A percentile compares a stretch with the other conserved stretches of the same genome.
phyloP scores from a whole-genome alignment of 1,140 invertebrate species.

The Drosophila ercepeae region DNA sequence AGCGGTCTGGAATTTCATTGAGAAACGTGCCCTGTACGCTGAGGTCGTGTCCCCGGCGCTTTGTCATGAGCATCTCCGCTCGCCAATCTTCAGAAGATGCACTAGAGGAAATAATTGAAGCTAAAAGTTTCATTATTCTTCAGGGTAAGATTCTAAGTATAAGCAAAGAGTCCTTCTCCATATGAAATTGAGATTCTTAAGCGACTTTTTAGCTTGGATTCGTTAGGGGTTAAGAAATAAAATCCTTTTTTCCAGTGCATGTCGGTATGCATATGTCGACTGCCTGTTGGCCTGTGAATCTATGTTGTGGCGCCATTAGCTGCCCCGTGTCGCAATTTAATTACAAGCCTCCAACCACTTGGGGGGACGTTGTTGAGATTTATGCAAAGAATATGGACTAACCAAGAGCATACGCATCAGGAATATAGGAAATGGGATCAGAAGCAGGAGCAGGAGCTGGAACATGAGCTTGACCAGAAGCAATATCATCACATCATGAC shows the following conservation, averaged over 20 bases:
- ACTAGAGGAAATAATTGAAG: slow-evolving; percentile 2
- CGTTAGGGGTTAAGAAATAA: too few relatives aligned
- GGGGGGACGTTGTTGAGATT: slow-evolving; percentile 56
- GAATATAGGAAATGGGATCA: neutral
- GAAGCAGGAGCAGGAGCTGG: neutral
- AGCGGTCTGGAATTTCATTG: slow-evolving; percentile 80
- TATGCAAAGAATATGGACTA: slow-evolving; percentile 61
- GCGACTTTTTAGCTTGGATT: too few relatives aligned
- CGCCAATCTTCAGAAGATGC: slow-evolving; percentile 3
- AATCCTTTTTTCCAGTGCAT: slow-evolving; percentile 11
- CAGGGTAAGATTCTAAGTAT: too few relatives aligned
- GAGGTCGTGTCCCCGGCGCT: slow-evolving; percentile 73
- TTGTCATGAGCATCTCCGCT: slow-evolving; percentile 59
- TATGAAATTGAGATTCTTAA: too few relatives aligned
- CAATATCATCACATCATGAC: slow-evolving; percentile 24
- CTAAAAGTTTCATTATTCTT: too few relatives aligned
- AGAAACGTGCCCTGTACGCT: slow-evolving; percentile 77
- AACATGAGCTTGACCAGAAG: too few relatives aligned
- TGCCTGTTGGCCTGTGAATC: slow-evolving; percentile 61
- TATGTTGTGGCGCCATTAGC: slow-evolving; percentile 75
- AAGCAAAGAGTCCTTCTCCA: too few relatives aligned
- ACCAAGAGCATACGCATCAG: slow-evolving; percentile 27
- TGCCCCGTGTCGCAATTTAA: slow-evolving; percentile 76
- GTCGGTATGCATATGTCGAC: slow-evolving; percentile 48
- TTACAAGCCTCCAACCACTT: slow-evolving; percentile 53